Evolutionary conservation across 2,888 invertebrate species (phyloP), one percentile per base, ranked within the genome.

Genomic region (Stegophylla sp.): DNA sequence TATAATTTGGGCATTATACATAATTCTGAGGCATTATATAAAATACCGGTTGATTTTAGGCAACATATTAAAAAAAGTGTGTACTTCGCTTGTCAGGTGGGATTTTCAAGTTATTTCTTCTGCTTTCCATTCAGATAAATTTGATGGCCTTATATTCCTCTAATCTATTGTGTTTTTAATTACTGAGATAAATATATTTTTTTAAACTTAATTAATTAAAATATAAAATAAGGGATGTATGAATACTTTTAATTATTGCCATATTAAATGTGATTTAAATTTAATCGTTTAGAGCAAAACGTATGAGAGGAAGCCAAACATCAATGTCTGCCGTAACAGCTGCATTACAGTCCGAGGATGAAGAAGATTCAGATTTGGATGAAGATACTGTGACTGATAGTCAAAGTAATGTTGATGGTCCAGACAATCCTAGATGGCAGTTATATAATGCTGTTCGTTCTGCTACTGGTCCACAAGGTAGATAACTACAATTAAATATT

Each of bases 371-470:
- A 17, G 90, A 89, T 0, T 90, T 90, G 48, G 90, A 89, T 26
- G 90, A 90, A 15, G 89, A 88, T 17, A 91, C 91, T 15, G 91
- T 90, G 0, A 90, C 91, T 34, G 90, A 90, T 75, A 92, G 92
- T 56, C 91, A 91, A 81, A 90, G 89, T 48, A 91, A 90, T 64
- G 23, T 34, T 41, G 88, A 87, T 0, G 90, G 86, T 10, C 82
- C 84, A 83, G 91, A 94, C 85, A 93, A 94, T 81, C 95, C 95
- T 0, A 93, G 94, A 85, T 97, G 97, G 97, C 92, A 94, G 83
- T 88, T 98, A 0, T 94, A 95, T 85, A 95, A 96, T 86, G 91
- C 93, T 64, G 91, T 98, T 26, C 92, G 91, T 84, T 90, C 89
- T 77, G 88, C 90, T 9, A 89, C 90, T 0, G 90, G 89, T 82